phyloP scores from a whole-genome alignment of 2,888 invertebrate species.

The Drosophila kambysellisi region DNA sequence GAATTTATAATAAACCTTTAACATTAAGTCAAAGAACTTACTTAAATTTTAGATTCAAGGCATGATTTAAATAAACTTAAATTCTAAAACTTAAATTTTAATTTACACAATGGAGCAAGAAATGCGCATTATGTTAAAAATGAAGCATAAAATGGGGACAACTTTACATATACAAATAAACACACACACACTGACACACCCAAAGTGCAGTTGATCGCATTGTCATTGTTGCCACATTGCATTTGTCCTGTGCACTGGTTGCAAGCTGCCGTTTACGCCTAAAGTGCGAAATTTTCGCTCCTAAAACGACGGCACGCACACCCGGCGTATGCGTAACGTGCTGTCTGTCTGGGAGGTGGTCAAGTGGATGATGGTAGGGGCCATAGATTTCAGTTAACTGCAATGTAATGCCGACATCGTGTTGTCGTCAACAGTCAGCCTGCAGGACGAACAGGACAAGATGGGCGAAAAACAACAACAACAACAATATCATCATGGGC shows the following conservation, averaged over 20 bases:
- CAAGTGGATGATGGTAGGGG: conserved; percentile 24
- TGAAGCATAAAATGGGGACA: not conserved
- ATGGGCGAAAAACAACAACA: conserved; percentile 12
- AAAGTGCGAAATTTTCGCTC: conserved; percentile 38
- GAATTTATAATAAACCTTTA: not conserved
- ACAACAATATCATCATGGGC: conserved; percentile 24
- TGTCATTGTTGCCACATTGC: conserved; percentile 25
- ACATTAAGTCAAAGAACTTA: not conserved
- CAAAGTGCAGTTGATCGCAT: conserved; percentile 26
- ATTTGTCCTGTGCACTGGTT: conserved; percentile 24
- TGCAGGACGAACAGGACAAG: conserved; percentile 19
- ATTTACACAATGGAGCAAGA: not conserved
- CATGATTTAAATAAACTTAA: not conserved
- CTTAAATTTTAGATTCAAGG: not conserved
- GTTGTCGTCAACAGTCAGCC: conserved; percentile 57
- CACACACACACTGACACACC: not conserved
- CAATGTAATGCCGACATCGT: conserved; percentile 44
- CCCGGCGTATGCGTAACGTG: conserved; percentile 53
- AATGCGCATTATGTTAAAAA: conserved; percentile 25
- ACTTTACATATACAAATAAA: conserved; percentile 30
- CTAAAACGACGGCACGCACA: conserved; percentile 50
- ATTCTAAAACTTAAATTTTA: not conserved
- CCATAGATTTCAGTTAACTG: conserved; percentile 75
- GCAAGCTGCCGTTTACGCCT: conserved; percentile 30
- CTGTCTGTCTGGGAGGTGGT: conserved; percentile 28